Conservation (phyloP, 2,113 vertebrate genomes). For the Dinomys branickii region DNA sequence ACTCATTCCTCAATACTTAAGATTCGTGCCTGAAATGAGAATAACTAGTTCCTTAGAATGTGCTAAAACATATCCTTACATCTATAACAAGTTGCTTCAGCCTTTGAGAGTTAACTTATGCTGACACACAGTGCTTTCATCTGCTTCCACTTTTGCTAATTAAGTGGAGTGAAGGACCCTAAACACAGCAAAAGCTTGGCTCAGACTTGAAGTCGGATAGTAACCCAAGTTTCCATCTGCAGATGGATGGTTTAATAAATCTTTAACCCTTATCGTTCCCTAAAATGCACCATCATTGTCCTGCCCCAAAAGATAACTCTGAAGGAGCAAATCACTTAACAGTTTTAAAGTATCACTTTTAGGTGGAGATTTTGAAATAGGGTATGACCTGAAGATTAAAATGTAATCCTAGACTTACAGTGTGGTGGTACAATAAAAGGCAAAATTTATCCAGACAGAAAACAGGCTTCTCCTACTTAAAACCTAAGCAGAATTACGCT, state of each 20-base stretch:
- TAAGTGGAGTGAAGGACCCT: not conserved
- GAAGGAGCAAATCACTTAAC: constrained; percentile 30
- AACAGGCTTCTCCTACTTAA: not conserved
- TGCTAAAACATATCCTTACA: not conserved
- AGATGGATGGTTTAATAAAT: not conserved
- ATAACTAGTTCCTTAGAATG: not conserved
- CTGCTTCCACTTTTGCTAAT: not conserved
- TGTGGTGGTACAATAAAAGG: not conserved
- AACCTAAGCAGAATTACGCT: constrained; percentile 14
- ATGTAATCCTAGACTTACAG: constrained; percentile 23
- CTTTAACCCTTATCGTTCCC: not conserved
- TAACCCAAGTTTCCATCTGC: not conserved
- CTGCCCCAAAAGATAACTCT: constrained; percentile 12
- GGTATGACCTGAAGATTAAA: constrained; percentile 59
- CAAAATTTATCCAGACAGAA: constrained; percentile 36
- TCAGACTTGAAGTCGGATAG: not conserved
- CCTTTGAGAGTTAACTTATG: not conserved
- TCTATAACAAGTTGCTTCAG: not conserved
- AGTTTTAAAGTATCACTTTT: constrained; percentile 36
- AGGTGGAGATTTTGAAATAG: constrained; percentile 29
- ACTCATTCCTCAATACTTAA: not conserved
- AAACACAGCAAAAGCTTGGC: not conserved
- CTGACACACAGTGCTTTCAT: rapidly evolving
- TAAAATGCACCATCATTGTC: constrained; percentile 31
- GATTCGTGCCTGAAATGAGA: not conserved